A percentile compares a stretch with the other conserved stretches of the same genome.
These are phyloP conservation scores for Ooceraea biroi DNA, from an alignment of 1,140 invertebrate species.

Conservation along the genomic window DNA sequence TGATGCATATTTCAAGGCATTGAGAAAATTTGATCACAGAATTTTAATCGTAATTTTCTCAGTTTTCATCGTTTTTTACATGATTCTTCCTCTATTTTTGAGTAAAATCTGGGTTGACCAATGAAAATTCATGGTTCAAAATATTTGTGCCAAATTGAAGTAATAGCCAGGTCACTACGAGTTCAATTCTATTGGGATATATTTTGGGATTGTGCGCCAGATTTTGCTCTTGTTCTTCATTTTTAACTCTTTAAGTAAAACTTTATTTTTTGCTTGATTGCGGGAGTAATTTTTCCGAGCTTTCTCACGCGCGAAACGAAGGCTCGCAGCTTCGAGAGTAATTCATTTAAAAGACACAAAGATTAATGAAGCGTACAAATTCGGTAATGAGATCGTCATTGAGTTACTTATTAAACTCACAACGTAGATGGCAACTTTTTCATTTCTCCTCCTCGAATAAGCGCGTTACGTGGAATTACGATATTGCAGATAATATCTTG, in stretches of 20 bases:
- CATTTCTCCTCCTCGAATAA: not conserved
- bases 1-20: not conserved
- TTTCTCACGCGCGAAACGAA: slow-evolving; percentile 10
- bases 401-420: not conserved
- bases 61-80: not conserved
- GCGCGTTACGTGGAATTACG: not conserved
- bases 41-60: not conserved
- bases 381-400: slow-evolving; percentile 51
- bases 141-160: slow-evolving; percentile 69
- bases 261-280: slow-evolving; percentile 19
- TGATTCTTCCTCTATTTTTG: slow-evolving; percentile 15
- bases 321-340: not conserved
- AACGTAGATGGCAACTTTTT: not conserved
- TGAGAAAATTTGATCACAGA: not conserved
- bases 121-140: slow-evolving; percentile 28
- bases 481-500: not conserved
- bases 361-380: slow-evolving; percentile 43
- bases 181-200: slow-evolving; percentile 66
- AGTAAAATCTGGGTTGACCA: slow-evolving; percentile 39
- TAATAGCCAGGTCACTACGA: slow-evolving; percentile 44
- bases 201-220: slow-evolving; percentile 42
- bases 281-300: slow-evolving; percentile 19
- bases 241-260: slow-evolving; percentile 31
- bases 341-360: slow-evolving; percentile 49
- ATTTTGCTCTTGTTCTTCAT: slow-evolving; percentile 36